phyloP scores from a whole-genome alignment of 2,797 vertebrate genomes.

The Stomatorhinus walkeri region DNA sequence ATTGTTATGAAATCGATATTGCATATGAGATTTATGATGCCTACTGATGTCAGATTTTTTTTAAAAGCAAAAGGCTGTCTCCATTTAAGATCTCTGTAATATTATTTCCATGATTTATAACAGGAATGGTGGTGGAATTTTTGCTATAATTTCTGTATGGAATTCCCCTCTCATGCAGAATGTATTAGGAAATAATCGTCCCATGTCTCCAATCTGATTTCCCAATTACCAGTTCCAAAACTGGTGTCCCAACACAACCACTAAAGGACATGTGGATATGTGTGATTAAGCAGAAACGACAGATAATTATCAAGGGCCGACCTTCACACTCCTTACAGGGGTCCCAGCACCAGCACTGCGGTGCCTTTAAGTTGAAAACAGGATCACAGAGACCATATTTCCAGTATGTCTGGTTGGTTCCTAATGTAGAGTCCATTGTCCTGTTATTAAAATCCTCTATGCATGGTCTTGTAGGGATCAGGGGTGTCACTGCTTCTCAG shows the following conservation, averaged over 20 bases:
- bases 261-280: background rate
- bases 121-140: background rate
- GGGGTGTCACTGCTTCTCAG: background rate
- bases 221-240: background rate
- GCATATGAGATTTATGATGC: background rate
- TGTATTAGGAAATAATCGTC: background rate
- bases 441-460: background rate
- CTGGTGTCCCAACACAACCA: background rate
- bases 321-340: background rate
- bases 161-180: background rate
- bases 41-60: background rate
- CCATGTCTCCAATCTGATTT: background rate
- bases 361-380: background rate
- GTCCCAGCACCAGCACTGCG: background rate
- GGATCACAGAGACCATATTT: background rate
- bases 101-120: background rate
- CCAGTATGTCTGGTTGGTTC: background rate
- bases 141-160: background rate
- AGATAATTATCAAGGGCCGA: background rate
- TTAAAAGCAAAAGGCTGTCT: background rate
- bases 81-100: background rate
- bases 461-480: background rate
- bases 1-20: background rate
- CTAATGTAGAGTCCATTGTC: background rate
- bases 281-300: background rate